These are phyloP conservation scores for Calycopis cecrops DNA, from an alignment of 1,140 invertebrate species.

Conservation along the genomic window DNA sequence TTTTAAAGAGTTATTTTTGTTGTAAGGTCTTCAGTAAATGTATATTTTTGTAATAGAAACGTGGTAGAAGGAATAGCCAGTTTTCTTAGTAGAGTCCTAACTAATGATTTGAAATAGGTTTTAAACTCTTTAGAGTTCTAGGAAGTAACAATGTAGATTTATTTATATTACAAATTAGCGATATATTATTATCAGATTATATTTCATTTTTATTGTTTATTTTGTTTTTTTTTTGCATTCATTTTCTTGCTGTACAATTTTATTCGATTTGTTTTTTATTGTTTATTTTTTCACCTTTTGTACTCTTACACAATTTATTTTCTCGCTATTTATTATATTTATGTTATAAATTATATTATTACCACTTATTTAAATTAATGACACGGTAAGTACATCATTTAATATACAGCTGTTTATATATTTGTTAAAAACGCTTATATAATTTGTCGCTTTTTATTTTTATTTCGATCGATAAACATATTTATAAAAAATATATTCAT, in stretches of 20 bases:
- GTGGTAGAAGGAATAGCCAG: neutral
- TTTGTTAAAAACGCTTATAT: slow-evolving; percentile 45
- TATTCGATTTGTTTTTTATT: slow-evolving; percentile 13
- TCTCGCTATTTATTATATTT: neutral
- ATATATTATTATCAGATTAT: slow-evolving; percentile 4
- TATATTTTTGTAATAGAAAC: slow-evolving; percentile 28
- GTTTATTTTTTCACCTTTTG: slow-evolving; percentile 3
- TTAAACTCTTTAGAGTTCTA: too few relatives aligned
- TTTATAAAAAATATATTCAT: too few relatives aligned
- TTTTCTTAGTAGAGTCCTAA: neutral
- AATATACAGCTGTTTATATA: slow-evolving; percentile 24
- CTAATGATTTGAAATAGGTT: too few relatives aligned
- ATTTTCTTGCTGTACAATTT: slow-evolving; percentile 13
- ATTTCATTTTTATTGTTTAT: neutral
- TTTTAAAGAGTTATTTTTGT: too few relatives aligned
- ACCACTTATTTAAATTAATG: neutral
- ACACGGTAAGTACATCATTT: slow-evolving; percentile 44
- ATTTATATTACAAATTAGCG: slow-evolving; percentile 3
- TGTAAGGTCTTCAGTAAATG: too few relatives aligned
- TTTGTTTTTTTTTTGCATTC: neutral
- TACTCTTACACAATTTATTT: neutral
- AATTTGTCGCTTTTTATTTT: slow-evolving; percentile 57
- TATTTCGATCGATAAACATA: slow-evolving; percentile 17
- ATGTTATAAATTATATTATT: slow-evolving; percentile 12
- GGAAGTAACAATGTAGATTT: neutral